A percentile compares a stretch with the other conserved stretches of the same genome.
These are phyloP conservation scores for Dascillus cervinus DNA, from an alignment of 2,888 invertebrate species.

Conservation along the genomic window DNA sequence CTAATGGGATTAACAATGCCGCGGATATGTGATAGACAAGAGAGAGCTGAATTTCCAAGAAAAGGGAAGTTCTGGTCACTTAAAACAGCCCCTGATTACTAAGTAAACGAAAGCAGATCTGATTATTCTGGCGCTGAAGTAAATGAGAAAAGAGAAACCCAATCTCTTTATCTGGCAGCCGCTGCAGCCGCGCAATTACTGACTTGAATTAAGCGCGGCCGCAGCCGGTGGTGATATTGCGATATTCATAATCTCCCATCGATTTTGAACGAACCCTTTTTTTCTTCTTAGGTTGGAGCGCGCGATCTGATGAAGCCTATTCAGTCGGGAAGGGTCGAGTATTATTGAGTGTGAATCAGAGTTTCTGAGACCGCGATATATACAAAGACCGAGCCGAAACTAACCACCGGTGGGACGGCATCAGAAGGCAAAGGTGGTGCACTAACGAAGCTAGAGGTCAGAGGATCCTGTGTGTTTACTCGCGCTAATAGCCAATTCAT, in stretches of 20 bases:
- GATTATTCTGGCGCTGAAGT: constrained; percentile 15
- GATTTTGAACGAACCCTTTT: too few relatives aligned
- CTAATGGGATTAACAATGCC: constrained; percentile 40
- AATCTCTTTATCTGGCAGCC: constrained; percentile 23
- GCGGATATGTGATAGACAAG: constrained; percentile 35
- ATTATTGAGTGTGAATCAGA: constrained; percentile 11
- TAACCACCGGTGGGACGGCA: constrained; percentile 18
- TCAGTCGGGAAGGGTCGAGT: constrained; percentile 19
- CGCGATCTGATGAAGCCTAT: constrained; percentile 26
- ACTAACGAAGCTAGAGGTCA: constrained; percentile 39
- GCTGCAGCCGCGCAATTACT: constrained; percentile 41
- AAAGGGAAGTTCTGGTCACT: too few relatives aligned
- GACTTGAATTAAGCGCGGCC: constrained; percentile 44
- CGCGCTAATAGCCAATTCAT: constrained; percentile 48
- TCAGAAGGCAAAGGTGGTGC: constrained; percentile 23
- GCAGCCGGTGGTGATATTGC: constrained; percentile 32
- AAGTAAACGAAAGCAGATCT: too few relatives aligned
- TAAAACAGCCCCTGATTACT: too few relatives aligned
- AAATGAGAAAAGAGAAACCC: constrained; percentile 20
- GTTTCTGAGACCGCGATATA: constrained; percentile 12
- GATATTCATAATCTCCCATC: constrained; percentile 8
- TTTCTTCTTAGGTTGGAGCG: too few relatives aligned
- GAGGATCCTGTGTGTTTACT: constrained; percentile 44
- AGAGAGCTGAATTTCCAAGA: constrained; percentile 9
- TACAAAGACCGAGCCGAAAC: constrained; percentile 16